Evolutionary conservation across 2,888 invertebrate species (phyloP).

Genomic region (Melitaea athalia): DNA sequence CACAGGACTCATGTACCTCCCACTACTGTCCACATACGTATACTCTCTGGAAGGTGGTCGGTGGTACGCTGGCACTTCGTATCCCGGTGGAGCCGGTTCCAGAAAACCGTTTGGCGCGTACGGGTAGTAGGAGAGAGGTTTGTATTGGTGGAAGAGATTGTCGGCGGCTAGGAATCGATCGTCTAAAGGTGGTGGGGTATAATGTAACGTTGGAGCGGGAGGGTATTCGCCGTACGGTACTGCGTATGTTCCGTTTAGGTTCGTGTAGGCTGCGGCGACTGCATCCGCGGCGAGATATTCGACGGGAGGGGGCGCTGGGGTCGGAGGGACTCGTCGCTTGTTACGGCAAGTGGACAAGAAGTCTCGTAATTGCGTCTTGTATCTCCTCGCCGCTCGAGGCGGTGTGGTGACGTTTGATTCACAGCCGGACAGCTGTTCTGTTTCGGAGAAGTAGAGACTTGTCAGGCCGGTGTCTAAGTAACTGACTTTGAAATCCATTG

Average conservation of each 20-base stretch:
- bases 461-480: conserved; percentile 97
- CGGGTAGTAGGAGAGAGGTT: conserved; percentile 91
- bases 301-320: conserved; percentile 84
- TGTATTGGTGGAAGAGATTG: conserved; percentile 94
- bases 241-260: conserved; percentile 89
- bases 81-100: conserved; percentile 85
- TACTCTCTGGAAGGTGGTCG: conserved; percentile 83
- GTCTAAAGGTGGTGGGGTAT: conserved; percentile 84
- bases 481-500: conserved; percentile 99
- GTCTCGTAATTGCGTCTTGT: conserved; percentile 96
- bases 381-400: conserved; percentile 92
- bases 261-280: conserved; percentile 90
- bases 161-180: conserved; percentile 90
- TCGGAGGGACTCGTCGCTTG: conserved; percentile 85
- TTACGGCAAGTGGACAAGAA: conserved; percentile 95
- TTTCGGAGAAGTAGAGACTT: conserved; percentile 94
- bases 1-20: conserved; percentile 83
- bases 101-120: conserved; percentile 93
- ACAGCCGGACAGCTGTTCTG: conserved; percentile 87
- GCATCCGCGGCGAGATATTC: conserved; percentile 87
- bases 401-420: conserved; percentile 85
- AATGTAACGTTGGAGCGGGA: conserved; percentile 86
- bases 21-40: conserved; percentile 81
- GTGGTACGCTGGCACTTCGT: conserved; percentile 84
- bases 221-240: conserved; percentile 89